phyloP scores from a whole-genome alignment of 2,888 invertebrate species.

The Chrysodeixis includens region DNA sequence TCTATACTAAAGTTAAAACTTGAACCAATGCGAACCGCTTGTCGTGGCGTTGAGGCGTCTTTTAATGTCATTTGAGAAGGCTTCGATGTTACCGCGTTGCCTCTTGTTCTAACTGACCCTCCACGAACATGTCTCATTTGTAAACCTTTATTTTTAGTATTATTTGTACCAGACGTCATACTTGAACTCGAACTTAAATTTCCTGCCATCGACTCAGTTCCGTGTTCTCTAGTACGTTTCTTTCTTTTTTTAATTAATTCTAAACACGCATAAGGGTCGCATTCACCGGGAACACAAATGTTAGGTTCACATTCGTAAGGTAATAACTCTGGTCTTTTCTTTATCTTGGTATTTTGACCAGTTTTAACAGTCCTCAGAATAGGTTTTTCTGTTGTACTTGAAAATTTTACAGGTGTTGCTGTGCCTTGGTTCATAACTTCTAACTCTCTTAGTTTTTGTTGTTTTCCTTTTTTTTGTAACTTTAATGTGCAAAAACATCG shows the following conservation, averaged over 20 bases:
- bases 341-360: slow-evolving; percentile 44
- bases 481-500: slow-evolving; percentile 68
- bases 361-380: slow-evolving; percentile 33
- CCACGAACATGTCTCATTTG: slow-evolving; percentile 31
- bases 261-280: slow-evolving; percentile 61
- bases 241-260: slow-evolving; percentile 54
- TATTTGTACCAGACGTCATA: slow-evolving; percentile 36
- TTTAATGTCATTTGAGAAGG: slow-evolving; percentile 24
- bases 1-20: slow-evolving; percentile 65
- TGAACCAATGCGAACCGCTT: slow-evolving; percentile 62
- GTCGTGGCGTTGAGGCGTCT: slow-evolving; percentile 38
- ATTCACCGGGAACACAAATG: slow-evolving; percentile 63
- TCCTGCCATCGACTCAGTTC: slow-evolving; percentile 41
- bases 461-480: slow-evolving; percentile 55
- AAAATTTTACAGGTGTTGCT: slow-evolving; percentile 43
- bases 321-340: slow-evolving; percentile 43
- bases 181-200: slow-evolving; percentile 36
- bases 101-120: slow-evolving; percentile 23
- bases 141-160: slow-evolving; percentile 27
- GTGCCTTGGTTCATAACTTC: slow-evolving; percentile 41
- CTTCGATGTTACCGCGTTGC: slow-evolving; percentile 21
- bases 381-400: slow-evolving; percentile 26
- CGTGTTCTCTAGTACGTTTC: slow-evolving; percentile 32
- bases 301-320: slow-evolving; percentile 67
- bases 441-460: slow-evolving; percentile 33